These are phyloP conservation scores for Oriolus oriolus DNA, from an alignment of 2,113 vertebrate genomes.

Conservation along the genomic window DNA sequence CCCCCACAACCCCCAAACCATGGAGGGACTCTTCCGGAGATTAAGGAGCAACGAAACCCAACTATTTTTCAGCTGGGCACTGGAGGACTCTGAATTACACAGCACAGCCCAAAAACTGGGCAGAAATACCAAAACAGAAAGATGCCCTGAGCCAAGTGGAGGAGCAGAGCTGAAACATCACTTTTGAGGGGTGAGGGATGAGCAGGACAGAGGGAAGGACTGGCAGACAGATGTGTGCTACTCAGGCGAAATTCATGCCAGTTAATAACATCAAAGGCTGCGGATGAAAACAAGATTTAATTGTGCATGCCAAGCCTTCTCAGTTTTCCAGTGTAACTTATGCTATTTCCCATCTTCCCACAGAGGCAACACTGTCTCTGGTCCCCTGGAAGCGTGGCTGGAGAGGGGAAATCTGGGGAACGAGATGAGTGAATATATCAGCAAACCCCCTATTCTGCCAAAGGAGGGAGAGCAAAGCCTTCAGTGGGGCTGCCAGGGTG, in stretches of 20 bases:
- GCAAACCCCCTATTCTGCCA: background rate
- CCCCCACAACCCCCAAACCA: background rate
- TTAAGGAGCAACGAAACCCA: background rate
- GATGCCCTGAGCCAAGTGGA: fast-evolving
- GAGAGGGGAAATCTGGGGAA: background rate
- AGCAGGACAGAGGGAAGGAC: background rate
- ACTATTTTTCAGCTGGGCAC: background rate
- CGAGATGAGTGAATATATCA: background rate
- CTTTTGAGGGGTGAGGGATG: background rate
- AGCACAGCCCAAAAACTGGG: background rate
- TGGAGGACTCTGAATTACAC: background rate
- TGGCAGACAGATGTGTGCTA: background rate
- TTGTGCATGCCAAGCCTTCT: conserved; percentile 24
- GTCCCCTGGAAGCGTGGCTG: background rate
- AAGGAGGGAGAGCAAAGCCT: background rate
- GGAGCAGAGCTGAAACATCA: background rate
- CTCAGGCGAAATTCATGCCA: conserved; percentile 38
- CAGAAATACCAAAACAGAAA: background rate
- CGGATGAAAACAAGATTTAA: conserved; percentile 62
- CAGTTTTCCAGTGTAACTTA: conserved; percentile 7
- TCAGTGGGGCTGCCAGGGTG: background rate
- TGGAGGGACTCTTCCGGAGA: background rate
- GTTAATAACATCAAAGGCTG: conserved; percentile 47
- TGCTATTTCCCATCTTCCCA: conserved; percentile 5
- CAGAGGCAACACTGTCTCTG: background rate